Conservation (phyloP, 2,888 invertebrate genomes). For the Synergus itoensis region DNA sequence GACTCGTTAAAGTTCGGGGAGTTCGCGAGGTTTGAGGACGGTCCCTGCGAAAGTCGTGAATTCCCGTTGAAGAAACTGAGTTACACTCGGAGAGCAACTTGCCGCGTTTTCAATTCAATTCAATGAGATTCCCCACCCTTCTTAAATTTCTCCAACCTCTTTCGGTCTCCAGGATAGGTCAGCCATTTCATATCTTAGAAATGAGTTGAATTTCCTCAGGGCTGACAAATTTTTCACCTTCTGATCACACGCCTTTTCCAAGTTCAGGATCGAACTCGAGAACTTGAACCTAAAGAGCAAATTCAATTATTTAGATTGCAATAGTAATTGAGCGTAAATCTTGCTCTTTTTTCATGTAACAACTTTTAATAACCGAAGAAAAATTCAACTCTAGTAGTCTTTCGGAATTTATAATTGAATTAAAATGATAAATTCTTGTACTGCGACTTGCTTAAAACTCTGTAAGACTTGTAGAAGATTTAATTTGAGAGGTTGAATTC, state of each 20-base stretch:
- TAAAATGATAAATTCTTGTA: background rate
- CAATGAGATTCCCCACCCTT: constrained; percentile 56
- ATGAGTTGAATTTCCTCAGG: background rate
- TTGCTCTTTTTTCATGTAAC: background rate
- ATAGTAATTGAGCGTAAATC: background rate
- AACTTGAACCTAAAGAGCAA: background rate
- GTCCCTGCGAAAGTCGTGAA: constrained; percentile 41
- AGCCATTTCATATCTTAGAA: background rate
- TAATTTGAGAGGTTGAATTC: constrained; percentile 59
- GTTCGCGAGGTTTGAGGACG: constrained; percentile 29
- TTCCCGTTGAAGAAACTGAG: constrained; percentile 40
- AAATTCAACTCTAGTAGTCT: background rate
- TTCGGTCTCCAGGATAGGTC: background rate
- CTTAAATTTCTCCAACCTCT: background rate
- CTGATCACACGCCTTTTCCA: background rate
- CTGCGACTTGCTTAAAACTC: constrained; percentile 6
- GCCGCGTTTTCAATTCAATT: constrained; percentile 57
- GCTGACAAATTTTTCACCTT: background rate
- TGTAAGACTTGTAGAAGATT: constrained; percentile 51
- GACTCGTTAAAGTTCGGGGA: constrained; percentile 36
- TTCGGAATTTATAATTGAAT: background rate
- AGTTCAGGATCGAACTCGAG: background rate
- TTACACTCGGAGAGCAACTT: constrained; percentile 43
- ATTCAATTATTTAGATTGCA: background rate
- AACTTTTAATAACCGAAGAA: background rate